Conservation (phyloP, 2,888 invertebrate species). For the Mycalesis mineus region DNA sequence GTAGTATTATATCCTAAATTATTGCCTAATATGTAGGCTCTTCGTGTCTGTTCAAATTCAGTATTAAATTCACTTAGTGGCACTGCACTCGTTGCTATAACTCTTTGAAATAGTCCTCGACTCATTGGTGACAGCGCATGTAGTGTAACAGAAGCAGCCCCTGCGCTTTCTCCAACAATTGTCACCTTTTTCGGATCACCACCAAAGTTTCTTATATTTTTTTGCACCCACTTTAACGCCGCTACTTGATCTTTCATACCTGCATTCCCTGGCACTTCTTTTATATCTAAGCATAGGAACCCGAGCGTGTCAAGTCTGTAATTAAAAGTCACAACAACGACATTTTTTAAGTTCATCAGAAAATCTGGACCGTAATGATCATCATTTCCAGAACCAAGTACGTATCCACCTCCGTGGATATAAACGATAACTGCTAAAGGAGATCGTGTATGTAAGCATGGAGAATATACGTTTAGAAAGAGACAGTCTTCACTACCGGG, state of each 20-base stretch:
- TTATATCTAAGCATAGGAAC: constrained; percentile 44
- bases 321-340: constrained; percentile 45
- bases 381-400: constrained; percentile 45
- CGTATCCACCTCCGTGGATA: constrained; percentile 49
- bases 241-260: constrained; percentile 54
- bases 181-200: constrained; percentile 56
- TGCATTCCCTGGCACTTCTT: constrained; percentile 52
- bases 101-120: constrained; percentile 48
- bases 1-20: constrained; percentile 43
- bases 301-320: constrained; percentile 50
- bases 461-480: constrained; percentile 37
- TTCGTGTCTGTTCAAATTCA: constrained; percentile 36
- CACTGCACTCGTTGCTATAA: constrained; percentile 83
- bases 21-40: constrained; percentile 47
- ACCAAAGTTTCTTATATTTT: constrained; percentile 49
- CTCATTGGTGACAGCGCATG: constrained; percentile 53
- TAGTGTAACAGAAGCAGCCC: constrained; percentile 39
- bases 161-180: constrained; percentile 49
- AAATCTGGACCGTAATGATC: constrained; percentile 48
- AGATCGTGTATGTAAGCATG: constrained; percentile 32
- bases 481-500: constrained; percentile 7
- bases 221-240: constrained; percentile 47
- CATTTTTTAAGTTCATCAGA: constrained; percentile 33
- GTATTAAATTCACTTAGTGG: constrained; percentile 54
- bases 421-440: constrained; percentile 49